Evolutionary conservation across 2,888 invertebrate genomes (phyloP), one percentile per base, ranked within the genome.

Genomic region (Dasypogon diadema): DNA sequence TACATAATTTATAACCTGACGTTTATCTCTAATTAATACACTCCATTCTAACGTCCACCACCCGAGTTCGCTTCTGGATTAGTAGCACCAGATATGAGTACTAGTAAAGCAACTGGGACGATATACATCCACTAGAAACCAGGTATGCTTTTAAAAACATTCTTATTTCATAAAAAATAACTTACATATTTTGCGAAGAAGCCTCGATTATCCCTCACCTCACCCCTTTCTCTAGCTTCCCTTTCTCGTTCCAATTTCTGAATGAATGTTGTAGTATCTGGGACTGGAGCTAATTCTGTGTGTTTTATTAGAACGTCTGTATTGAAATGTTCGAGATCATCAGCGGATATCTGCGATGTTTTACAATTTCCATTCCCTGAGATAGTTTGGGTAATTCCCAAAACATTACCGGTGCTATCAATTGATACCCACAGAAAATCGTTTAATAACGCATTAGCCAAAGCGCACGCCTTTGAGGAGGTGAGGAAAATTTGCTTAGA

Each of bases 181-280:
- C 96, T 92, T 89, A 98, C 98, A 89, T 99, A 99, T 98, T 98
- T 99, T 2, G 95, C 95, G 80, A 99, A 89, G 87, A 99, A 98
- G 58, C 98, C 97, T 82, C 97, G 89, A 84, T 97, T 98, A 84
- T 99, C 99, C 83, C 96, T 96, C 21, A 92, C 89, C 81, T 97
- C 96, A 21, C 96, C 95, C 78, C 93, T 92, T 83, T 97, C 96
- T 80, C 94, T 90, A 0, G 95, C 94, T 85, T 94, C 93, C 81
- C 94, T 92, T 85, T 99, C 98, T 75, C 94, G 88, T 83, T 98
- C 98, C 68, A 98, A 84, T 86, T 97, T 97, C 83, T 97, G 96
- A 80, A 99, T 93, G 82, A 96, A 99, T 2, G 94, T 91, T 56
- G 96, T 93, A n/a, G 98, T 98, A 81, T 99, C 98, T 42, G 98